Evolutionary conservation across 2,113 vertebrate genomes (phyloP), one percentile per base, ranked within the genome.

Genomic region (Dendrocopos noguchii): DNA sequence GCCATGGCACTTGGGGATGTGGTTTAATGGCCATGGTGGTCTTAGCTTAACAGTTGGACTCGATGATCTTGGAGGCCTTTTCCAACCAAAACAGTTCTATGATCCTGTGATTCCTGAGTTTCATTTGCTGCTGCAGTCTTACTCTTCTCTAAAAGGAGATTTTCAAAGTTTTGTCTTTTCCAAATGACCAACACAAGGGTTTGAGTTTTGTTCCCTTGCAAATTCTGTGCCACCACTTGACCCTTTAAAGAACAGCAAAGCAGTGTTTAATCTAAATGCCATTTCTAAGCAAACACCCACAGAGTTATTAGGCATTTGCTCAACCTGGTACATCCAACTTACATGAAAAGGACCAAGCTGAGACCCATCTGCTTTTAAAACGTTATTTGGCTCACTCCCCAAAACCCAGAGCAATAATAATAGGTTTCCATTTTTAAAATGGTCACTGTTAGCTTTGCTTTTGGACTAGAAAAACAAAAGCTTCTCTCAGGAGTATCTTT

Each of bases 311-410:
- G 87, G 60, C 92, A 90, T 95, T 95, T 93, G 76, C 78, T 95
- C 60, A 91, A 78, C 31, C n/a, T 15, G 46, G 55, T 65, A 93
- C 84, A 80, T 80, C 75, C 84, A 90, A 79, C 18, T 87, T 93
- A 66, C 50, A 82, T 82, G 84, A 60, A 86, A 90, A 92, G 59
- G 80, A 80, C 90, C 76, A 95, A 90, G 60, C 82, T 84, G 80
- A 93, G 85, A 82, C 74, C 93, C 80, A 93, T 95, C 87, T 96
- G 95, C 80, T 95, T 94, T 95, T 94, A 74, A 82, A 95, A 80
- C 24, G 17, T 66, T 79, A 42, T 77, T 92, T 95, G 94, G 92
- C 87, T 86, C 75, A 15, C 25, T 80, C 72, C 46, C 75, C 84
- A 80, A 96, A 88, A 28, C 13, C 46, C 65, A 84, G 39, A 94